Conservation (phyloP, 2,113 vertebrate genomes). For the Antechinus stuartii region DNA sequence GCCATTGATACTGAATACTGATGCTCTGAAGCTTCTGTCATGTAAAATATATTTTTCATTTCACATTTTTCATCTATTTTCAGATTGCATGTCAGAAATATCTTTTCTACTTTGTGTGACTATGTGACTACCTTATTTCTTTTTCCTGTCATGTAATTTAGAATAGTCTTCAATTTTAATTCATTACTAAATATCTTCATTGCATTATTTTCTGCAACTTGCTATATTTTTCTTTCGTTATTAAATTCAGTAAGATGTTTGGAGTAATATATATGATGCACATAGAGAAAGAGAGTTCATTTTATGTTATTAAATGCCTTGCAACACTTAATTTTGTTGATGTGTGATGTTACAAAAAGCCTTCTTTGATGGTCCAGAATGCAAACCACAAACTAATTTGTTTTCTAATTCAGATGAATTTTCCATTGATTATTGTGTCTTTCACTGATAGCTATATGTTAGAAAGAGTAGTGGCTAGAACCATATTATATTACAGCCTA, state of each 20-base stretch:
- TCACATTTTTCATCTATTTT: background rate
- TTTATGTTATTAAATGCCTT: background rate
- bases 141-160: background rate
- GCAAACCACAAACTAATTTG: conserved; percentile 63
- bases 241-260: background rate
- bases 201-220: background rate
- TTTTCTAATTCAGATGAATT: conserved; percentile 52
- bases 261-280: background rate
- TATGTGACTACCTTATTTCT: background rate
- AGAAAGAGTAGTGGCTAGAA: background rate
- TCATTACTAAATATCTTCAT: background rate
- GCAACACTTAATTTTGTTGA: conserved; percentile 48
- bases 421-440: conserved; percentile 45
- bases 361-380: conserved; percentile 65
- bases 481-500: conserved; percentile 46
- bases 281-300: conserved; percentile 55
- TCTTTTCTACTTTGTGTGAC: background rate
- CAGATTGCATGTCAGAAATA: background rate
- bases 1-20: background rate
- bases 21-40: background rate
- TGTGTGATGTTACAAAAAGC: conserved; percentile 56
- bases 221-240: background rate
- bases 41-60: background rate
- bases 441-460: background rate
- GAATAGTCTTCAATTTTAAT: conserved; percentile 12